Evolutionary conservation across 1,140 invertebrate genomes (phyloP).

Genomic region (Drosophila mayri): DNA sequence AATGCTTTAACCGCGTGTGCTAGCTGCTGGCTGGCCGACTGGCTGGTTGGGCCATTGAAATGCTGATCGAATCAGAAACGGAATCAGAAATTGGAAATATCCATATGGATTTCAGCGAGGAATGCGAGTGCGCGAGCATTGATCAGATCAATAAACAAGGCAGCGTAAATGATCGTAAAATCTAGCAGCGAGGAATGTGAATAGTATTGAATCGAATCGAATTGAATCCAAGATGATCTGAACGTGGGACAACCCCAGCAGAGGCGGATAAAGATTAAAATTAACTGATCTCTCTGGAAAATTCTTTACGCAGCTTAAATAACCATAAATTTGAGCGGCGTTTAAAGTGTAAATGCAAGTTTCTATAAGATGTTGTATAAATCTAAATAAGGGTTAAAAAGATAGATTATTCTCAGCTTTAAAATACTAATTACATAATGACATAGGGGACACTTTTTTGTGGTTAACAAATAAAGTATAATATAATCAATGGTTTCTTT

Average conservation of each 20-base stretch:
- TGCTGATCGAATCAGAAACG: slow-evolving; percentile 65
- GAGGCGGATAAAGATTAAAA: slow-evolving; percentile 1
- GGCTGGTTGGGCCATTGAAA: slow-evolving; percentile 58
- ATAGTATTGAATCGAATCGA: slow-evolving; percentile 14
- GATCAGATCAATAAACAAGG: slow-evolving; percentile 48
- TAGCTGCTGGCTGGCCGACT: slow-evolving; percentile 25
- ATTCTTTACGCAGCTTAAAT: neutral
- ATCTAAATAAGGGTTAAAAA: neutral
- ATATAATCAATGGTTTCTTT: slow-evolving; percentile 3
- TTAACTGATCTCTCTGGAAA: neutral
- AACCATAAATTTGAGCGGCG: neutral
- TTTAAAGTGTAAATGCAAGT: neutral
- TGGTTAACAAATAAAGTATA: neutral
- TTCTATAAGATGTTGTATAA: neutral
- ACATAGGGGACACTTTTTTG: neutral
- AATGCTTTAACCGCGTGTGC: slow-evolving; percentile 63
- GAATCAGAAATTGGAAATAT: slow-evolving; percentile 55
- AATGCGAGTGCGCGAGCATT: slow-evolving; percentile 52
- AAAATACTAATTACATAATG: neutral
- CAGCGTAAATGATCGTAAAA: slow-evolving; percentile 42
- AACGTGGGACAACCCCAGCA: neutral
- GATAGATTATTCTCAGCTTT: neutral
- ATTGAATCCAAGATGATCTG: slow-evolving; percentile 12
- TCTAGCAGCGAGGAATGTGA: slow-evolving; percentile 36
- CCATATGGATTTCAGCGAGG: slow-evolving; percentile 66